Evolutionary conservation across 2,113 vertebrate species (phyloP).

Genomic region (Mastomys coucha): DNA sequence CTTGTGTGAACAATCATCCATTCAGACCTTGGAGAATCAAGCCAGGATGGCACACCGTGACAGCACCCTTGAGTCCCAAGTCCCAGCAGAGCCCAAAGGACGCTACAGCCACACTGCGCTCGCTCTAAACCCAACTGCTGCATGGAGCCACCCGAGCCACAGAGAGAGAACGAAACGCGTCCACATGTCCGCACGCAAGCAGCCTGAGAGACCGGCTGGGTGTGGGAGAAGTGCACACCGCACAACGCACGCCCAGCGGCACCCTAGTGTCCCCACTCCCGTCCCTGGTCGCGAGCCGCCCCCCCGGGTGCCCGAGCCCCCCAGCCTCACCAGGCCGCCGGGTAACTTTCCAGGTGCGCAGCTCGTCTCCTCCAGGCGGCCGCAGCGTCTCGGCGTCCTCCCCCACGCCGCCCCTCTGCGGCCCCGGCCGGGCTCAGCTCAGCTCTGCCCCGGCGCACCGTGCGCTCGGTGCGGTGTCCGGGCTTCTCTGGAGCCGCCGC

Average conservation of each 20-base stretch:
- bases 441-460: not conserved
- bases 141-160: not conserved
- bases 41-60: not conserved
- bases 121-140: not conserved
- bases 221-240: not conserved
- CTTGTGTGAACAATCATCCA: not conserved
- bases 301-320: not conserved
- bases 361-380: not conserved
- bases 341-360: slow-evolving; percentile 79
- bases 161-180: not conserved
- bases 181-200: slow-evolving; percentile 33
- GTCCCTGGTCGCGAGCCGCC: not conserved
- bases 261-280: not conserved
- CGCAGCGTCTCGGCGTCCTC: not conserved
- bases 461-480: slow-evolving; percentile 1
- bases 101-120: not conserved
- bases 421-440: not conserved
- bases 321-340: slow-evolving; percentile 62
- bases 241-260: not conserved
- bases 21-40: not conserved
- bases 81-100: not conserved
- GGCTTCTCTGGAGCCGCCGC: slow-evolving; percentile 10
- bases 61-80: not conserved
- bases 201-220: not conserved
- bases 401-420: not conserved